Conservation (phyloP, 2,888 invertebrate genomes). For the Myopa tessellatipennis region DNA sequence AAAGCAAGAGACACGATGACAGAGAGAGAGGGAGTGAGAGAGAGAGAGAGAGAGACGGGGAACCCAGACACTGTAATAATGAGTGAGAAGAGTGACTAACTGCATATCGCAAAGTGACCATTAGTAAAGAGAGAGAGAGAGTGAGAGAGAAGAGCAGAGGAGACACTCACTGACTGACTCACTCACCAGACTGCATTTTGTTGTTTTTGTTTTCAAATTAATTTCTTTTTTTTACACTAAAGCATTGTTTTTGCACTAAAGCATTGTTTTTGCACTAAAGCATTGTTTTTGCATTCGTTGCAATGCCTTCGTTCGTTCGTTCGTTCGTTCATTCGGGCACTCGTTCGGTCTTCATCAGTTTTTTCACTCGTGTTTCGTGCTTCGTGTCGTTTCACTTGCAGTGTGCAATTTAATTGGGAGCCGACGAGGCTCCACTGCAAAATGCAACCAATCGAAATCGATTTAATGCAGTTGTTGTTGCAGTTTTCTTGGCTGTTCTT, state of each 20-base stretch:
- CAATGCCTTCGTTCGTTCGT: too few species aligned
- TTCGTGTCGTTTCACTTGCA: too few species aligned
- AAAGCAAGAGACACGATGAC: too few species aligned
- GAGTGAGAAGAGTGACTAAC: too few species aligned
- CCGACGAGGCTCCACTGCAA: not conserved
- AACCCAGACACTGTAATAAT: too few species aligned
- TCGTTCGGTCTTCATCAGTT: too few species aligned
- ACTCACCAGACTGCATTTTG: not conserved
- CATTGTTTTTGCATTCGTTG: not conserved
- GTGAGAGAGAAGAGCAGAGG: not conserved
- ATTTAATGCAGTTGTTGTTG: not conserved
- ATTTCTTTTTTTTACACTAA: not conserved
- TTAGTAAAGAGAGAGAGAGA: not conserved
- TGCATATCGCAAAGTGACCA: too few species aligned
- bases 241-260: not conserved
- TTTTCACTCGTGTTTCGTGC: too few species aligned
- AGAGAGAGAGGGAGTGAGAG: not conserved
- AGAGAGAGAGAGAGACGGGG: not conserved
- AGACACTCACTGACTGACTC: not conserved
- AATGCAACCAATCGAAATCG: conserved; percentile 1
- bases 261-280: not conserved
- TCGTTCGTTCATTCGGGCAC: too few species aligned
- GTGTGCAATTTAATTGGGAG: not conserved
- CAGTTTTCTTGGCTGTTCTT: too few species aligned
- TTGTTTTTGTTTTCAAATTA: not conserved